Evolutionary conservation across 23 tunicate genomes (phyloP), one percentile per base, ranked within the genome.

Genomic region (Ascidia mentula): DNA sequence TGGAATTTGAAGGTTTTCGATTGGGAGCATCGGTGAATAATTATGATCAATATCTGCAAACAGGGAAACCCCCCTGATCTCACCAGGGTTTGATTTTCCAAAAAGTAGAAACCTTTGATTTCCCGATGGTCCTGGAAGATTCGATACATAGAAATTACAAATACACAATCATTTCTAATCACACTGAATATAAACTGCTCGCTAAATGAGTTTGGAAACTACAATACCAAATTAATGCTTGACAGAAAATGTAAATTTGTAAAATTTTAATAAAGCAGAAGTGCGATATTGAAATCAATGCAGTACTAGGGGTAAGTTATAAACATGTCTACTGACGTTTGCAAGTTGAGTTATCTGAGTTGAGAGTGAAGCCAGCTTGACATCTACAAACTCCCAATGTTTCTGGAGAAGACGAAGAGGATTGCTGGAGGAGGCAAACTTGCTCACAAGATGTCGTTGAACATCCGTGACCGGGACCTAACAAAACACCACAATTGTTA

Each of bases 71-170:
- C 79, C 79, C 73, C 73, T 74, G 36, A 82, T 82, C 46, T 82
- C 86, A 18, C 86, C 86, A 8, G 86, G 86, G n/a, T 40, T 35
- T 1, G 73, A 32, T 12, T 74, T 74, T n/a, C 86, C 80, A 46
- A 82, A 34, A 18, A 82, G 37, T 13, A 82, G 80, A 37, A 45
- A 82, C 28, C 59, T 45, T 32, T 82, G 38, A 22, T 71, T 36
- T 22, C 74, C 39, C 17, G 74, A 17, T 22, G 74, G 74, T 6
- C 74, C 74, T 71, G 39, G 32, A 71, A 36, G 32, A 5, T n/a
- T n/a, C n/a, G n/a, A n/a, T n/a, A n/a, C n/a, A n/a, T n/a, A n/a
- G n/a, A n/a, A n/a, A n/a, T n/a, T n/a, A n/a, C n/a, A n/a, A n/a
- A n/a, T n/a, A n/a, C n/a, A n/a, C n/a, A n/a, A n/a, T n/a, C n/a